Evolutionary conservation across 2,113 vertebrate species (phyloP), one percentile per base, ranked within the genome.

Genomic region (Suncus etruscus): DNA sequence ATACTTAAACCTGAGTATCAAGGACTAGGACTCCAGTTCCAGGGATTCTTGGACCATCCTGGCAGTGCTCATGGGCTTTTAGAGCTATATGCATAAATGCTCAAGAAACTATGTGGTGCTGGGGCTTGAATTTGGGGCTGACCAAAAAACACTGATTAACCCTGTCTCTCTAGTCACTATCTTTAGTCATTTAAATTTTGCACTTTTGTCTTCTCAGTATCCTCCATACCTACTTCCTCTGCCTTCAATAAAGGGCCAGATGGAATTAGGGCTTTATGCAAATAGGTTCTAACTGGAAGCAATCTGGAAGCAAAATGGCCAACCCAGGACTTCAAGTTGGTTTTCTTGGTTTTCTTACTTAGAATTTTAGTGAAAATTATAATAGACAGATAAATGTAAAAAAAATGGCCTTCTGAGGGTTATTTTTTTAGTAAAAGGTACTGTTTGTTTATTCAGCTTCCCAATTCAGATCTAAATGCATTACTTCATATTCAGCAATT

Each of bases 401-500:
- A 45, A 54, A 8, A 61, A 4, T 66, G 51, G 63, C 87, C 73
- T 83, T 66, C 2, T 65, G 39, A 51, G n/a, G n/a, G 22, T 81
- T 65, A 14, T 25, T 86, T 89, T 82, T 73, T 61, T 65, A 92
- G 79, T 32, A 75, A 8, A 31, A 91, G 48, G 61, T 16, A 25
- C 51, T 66, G 10, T 11, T 80, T 10, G 31, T 82, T 65, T 90
- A 81, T 27, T 75, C 0, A 61, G 20, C 11, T 80, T 82, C 51
- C 32, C 66, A 48, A 1, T 65, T 58, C 63, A 77, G 29, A 39
- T 66, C 3, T 82, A 47, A 76, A 83, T 58, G 18, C 8, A 58
- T 86, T 61, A 70, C 25, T 39, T 85, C 83, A 27, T 82, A 81
- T 86, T 70, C 39, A 78, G 24, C 51, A 77, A 45, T 58, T 61